Percentiles rank a stretch among this genome's conserved stretches.
Evolutionary conservation across 2,113 vertebrate species (phyloP).

Genomic region (Antennarius striatus): DNA sequence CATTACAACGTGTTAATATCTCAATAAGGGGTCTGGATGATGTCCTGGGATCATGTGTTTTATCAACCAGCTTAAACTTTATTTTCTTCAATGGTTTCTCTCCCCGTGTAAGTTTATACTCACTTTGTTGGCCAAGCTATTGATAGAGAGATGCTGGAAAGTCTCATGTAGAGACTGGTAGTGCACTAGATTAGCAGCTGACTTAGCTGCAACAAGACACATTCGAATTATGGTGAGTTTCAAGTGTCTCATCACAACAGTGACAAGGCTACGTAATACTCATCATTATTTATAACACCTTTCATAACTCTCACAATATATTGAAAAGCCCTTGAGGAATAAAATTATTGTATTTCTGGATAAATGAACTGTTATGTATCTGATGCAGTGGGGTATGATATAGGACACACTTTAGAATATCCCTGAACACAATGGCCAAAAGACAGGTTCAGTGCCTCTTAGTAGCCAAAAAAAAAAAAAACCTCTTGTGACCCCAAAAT

Average conservation of each 20-base stretch:
- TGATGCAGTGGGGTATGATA: neutral
- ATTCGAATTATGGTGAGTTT: no score
- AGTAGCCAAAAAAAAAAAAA: neutral
- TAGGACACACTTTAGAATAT: neutral
- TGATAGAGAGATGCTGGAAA: conserved; percentile 8
- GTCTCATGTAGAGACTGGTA: neutral
- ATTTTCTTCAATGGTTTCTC: no score
- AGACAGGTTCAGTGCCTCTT: neutral
- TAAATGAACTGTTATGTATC: neutral
- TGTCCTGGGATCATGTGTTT: no score
- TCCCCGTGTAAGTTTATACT: no score
- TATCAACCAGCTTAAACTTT: no score
- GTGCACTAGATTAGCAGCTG: conserved; percentile 5
- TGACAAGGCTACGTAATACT: no score
- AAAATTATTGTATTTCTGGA: neutral
- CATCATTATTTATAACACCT: no score
- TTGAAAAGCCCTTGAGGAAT: neutral
- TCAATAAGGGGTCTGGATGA: no score
- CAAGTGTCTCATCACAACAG: no score
- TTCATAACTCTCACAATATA: no score
- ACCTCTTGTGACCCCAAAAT: neutral
- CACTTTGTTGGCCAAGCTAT: neutral
- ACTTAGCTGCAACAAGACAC: neutral
- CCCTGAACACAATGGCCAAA: neutral
- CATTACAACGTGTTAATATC: neutral